Conservation (phyloP, 2,113 vertebrate genomes). For the Malaclemys terrapin region DNA sequence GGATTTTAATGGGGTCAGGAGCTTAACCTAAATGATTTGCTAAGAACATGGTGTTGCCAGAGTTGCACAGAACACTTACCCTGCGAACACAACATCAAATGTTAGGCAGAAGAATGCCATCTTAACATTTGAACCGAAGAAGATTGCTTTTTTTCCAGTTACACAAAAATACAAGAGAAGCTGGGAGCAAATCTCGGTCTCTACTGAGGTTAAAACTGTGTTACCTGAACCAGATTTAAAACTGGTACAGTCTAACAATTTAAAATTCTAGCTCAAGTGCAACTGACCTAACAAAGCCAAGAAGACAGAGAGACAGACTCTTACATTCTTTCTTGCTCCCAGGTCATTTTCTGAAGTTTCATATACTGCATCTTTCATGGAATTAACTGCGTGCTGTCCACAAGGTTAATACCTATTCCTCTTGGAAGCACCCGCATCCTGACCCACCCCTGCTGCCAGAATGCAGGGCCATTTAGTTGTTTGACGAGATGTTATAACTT, state of each 20-base stretch:
- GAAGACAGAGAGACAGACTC: neutral
- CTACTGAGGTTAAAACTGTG: neutral
- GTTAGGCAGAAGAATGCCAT: neutral
- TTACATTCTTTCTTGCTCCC: fast-evolving
- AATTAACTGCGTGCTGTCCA: neutral
- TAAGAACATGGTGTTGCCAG: neutral
- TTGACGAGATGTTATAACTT: neutral
- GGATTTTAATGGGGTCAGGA: neutral
- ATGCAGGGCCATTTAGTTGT: neutral
- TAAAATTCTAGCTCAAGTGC: neutral
- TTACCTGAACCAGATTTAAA: neutral
- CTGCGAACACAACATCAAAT: fast-evolving
- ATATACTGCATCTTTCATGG: neutral
- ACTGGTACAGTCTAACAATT: neutral
- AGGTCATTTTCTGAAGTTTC: neutral
- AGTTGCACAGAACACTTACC: neutral
- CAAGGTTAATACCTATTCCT: neutral
- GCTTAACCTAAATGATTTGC: fast-evolving
- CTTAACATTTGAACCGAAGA: neutral
- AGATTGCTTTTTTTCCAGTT: neutral
- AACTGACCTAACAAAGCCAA: neutral
- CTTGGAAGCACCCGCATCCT: neutral
- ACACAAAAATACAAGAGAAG: fast-evolving
- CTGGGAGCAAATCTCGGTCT: neutral
- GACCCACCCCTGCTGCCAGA: neutral